Base-by-base conservation (phyloP, 2,113 vertebrate genomes). In the Thamnophis sirtalis region DNA sequence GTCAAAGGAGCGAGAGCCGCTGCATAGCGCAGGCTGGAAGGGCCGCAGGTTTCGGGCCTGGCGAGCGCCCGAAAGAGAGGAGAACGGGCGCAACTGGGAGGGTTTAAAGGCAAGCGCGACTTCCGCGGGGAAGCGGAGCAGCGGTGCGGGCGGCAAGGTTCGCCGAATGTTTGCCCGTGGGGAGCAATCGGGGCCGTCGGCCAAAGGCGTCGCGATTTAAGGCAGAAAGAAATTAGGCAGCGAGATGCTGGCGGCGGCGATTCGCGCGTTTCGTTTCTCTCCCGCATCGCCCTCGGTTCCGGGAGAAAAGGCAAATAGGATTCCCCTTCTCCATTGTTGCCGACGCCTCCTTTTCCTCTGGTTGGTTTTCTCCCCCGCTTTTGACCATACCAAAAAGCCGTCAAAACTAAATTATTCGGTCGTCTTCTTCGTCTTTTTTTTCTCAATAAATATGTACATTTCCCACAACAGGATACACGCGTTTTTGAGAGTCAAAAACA, bases 11-110 rank as follows among this genome's bases (percentile, higher is more conserved):
- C 53, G 3, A 63, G 54, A 91, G n/a, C 43, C 91, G 93, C 93
- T 92, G 94, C 94, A 94, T 93, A 89, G 89, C 88, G 13, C 80
- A 90, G 92, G 86, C 85, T 84, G 88, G 3, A 94, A 54, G 91
- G 95, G 94, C 95, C 73, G 92, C 89, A n/a, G 80, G 5, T 91
- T 94, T 80, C 68, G 48, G 33, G 43, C 9, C 8, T 21, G 6
- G 6, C 3, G 22, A 7, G 6, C 56, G 56, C 22, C 8, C 5
- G 38, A 48, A 8, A 58, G 87, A 43, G 33, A 24, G 86, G 1
- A 4, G 58, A 26, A 24, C 3, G 10, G 15, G 15, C 17, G 73
- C 33, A 3, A 68, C 33, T 2, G n/a, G 68, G 68, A 38, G 68
- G 4, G 15, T 43, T 38, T 38, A 19, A 80, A 80, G 33, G 33